phyloP scores from a whole-genome alignment of 2,797 vertebrate species.

The Cynodonichthys magdalenae region DNA sequence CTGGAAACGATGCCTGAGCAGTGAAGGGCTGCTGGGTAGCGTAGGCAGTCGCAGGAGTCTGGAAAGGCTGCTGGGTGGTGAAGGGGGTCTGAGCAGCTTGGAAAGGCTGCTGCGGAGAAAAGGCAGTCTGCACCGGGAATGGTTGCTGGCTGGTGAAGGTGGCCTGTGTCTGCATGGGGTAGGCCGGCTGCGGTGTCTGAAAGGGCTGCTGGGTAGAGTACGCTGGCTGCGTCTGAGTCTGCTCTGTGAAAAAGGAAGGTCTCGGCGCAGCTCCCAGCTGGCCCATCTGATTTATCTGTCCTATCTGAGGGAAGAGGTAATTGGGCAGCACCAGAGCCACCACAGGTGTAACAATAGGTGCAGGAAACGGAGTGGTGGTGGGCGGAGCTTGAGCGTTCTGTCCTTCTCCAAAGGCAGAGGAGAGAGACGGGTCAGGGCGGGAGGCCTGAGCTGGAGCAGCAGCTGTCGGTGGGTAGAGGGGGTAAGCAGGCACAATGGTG shows the following conservation, averaged over 20 bases:
- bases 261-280: constrained; percentile 72
- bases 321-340: constrained; percentile 89
- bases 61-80: constrained; percentile 65
- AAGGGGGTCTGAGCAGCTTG: constrained; percentile 61
- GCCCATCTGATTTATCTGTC: constrained; percentile 62
- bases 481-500: constrained; percentile 84
- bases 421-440: constrained; percentile 65
- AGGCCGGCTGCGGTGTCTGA: constrained; percentile 63
- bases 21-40: constrained; percentile 66
- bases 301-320: constrained; percentile 83
- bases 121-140: constrained; percentile 73
- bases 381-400: constrained; percentile 73
- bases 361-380: constrained; percentile 73
- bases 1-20: constrained; percentile 73
- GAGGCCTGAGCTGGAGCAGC: constrained; percentile 68
- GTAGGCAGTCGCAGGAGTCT: constrained; percentile 59
- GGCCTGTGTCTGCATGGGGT: constrained; percentile 69
- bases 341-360: constrained; percentile 87
- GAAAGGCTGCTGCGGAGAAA: constrained; percentile 70
- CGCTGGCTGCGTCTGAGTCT: constrained; percentile 68
- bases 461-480: constrained; percentile 82
- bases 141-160: constrained; percentile 59
- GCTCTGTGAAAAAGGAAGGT: constrained; percentile 77
- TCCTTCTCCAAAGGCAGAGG: constrained; percentile 74
- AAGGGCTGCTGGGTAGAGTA: constrained; percentile 69